phyloP scores from a whole-genome alignment of 2,113 vertebrate genomes.

The Argyrosomus japonicus region DNA sequence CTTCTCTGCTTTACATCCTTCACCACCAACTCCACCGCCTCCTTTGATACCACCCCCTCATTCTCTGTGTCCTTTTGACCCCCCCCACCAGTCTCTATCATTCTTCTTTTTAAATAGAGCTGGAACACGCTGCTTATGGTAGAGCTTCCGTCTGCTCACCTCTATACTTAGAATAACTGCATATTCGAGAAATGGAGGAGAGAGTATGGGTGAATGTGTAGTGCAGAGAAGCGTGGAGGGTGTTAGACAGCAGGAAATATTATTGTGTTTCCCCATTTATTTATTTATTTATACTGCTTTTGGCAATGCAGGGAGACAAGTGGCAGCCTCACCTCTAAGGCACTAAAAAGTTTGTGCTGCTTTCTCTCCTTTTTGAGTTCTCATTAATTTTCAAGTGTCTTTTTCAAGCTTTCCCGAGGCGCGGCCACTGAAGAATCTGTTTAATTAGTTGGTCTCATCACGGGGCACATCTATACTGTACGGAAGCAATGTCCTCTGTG shows the following conservation, averaged over 20 bases:
- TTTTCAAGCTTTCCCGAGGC: conserved; percentile 80
- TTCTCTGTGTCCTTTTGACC: conserved; percentile 73
- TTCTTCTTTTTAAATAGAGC: conserved; percentile 83
- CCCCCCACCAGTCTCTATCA: conserved; percentile 48
- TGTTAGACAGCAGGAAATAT: conserved; percentile 47
- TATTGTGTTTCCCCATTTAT: conserved; percentile 47
- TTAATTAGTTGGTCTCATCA: conserved; percentile 82
- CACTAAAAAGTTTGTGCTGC: conserved; percentile 58
- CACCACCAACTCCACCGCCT: conserved; percentile 66
- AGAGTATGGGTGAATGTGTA: conserved; percentile 36
- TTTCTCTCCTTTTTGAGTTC: conserved; percentile 66
- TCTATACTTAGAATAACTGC: conserved; percentile 89
- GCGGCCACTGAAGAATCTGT: conserved; percentile 79
- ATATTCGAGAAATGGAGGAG: conserved; percentile 55
- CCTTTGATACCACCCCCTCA: conserved; percentile 62
- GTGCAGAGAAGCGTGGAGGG: conserved; percentile 25
- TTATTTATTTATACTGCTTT: conserved; percentile 52
- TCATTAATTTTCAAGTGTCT: conserved; percentile 82
- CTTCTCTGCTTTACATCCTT: conserved; percentile 70
- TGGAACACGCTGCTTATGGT: conserved; percentile 85
- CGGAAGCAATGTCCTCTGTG: conserved; percentile 71
- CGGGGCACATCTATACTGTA: conserved; percentile 76
- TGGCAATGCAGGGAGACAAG: conserved; percentile 45
- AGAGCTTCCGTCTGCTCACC: conserved; percentile 83
- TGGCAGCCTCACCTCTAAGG: conserved; percentile 67